A percentile compares a stretch with the other conserved stretches of the same genome.
Conservation (phyloP, 2,113 vertebrate species). For the Procavia capensis region DNA sequence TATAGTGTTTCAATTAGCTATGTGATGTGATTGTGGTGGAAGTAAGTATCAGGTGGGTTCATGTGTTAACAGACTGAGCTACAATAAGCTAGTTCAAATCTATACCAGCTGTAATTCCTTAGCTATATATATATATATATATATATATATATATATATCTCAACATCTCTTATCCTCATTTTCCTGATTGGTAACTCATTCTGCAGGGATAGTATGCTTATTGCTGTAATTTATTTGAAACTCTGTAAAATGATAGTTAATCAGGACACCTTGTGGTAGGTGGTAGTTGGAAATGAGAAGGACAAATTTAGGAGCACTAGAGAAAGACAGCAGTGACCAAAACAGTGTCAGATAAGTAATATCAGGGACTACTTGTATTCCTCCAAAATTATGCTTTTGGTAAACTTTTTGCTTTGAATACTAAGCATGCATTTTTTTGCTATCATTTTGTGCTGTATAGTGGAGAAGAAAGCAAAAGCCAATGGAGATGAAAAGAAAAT, state of each 20-base stretch:
- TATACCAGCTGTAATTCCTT: background rate
- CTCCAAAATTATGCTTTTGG: background rate
- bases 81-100: background rate
- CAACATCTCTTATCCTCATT: background rate
- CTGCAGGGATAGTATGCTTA: fast-evolving
- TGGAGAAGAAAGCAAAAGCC: background rate
- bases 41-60: background rate
- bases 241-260: background rate
- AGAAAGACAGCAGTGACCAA: background rate
- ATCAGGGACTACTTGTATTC: background rate
- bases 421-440: background rate
- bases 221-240: background rate
- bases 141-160: too few species aligned
- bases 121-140: too few species aligned
- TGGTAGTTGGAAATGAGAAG: background rate
- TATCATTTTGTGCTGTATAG: background rate
- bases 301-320: background rate
- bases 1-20: background rate
- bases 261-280: background rate
- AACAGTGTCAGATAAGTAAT: background rate
- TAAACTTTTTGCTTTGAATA: background rate
- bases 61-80: background rate
- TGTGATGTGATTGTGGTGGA: background rate
- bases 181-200: background rate
- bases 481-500: background rate